A percentile compares a stretch with the other conserved stretches of the same genome.
Evolutionary conservation across 1,140 invertebrate species (phyloP).

Genomic region (Trachymyrmex septentrionalis): DNA sequence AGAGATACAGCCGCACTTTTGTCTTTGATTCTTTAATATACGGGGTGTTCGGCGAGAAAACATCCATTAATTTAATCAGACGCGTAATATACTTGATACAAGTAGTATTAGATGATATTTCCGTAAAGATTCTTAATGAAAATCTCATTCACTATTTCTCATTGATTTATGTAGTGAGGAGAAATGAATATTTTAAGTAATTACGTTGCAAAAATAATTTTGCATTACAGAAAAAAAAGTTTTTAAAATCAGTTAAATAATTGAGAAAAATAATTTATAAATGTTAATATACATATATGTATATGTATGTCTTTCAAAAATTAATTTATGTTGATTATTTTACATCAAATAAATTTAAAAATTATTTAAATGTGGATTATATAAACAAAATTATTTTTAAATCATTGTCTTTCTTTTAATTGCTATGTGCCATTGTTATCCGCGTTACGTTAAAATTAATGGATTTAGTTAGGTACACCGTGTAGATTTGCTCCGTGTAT

Average conservation of each 20-base stretch:
- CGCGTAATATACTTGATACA: background rate
- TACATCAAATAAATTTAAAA: background rate
- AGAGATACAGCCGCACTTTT: conserved; percentile 27
- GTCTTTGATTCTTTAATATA: conserved; percentile 27
- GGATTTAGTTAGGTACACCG: conserved; percentile 24
- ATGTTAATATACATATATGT: too few relatives aligned
- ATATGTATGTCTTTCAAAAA: background rate
- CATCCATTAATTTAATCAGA: background rate
- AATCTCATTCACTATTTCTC: background rate
- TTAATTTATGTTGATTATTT: background rate
- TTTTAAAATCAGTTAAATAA: too few relatives aligned
- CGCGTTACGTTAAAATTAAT: background rate
- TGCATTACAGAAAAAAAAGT: too few relatives aligned
- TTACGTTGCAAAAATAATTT: background rate
- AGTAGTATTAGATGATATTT: background rate
- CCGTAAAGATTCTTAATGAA: background rate
- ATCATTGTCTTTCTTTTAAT: background rate
- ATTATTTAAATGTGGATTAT: background rate
- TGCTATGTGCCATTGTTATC: background rate
- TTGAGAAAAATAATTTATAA: too few relatives aligned
- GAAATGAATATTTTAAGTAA: background rate
- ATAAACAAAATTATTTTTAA: background rate
- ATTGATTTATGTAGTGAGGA: background rate
- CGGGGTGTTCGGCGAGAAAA: conserved; percentile 14
- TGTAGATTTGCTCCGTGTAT: conserved; percentile 44